Base-by-base conservation (phyloP, 2,113 vertebrate genomes). In the Cyprinodon brontotheroides region DNA sequence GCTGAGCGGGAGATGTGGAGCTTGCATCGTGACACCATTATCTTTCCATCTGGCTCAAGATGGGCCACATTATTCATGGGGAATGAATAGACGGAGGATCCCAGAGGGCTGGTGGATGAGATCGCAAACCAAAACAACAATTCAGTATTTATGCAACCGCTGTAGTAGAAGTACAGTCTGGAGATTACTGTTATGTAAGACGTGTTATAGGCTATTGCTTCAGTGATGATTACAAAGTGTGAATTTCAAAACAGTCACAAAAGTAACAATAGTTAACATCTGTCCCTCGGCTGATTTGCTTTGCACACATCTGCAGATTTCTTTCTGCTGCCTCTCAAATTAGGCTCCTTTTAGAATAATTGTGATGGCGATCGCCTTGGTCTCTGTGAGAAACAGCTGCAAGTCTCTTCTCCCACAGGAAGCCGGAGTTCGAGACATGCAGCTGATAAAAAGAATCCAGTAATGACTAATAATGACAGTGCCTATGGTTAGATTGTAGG, bases 21-120 rank as follows among this genome's bases (percentile, higher is more conserved):
- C 84, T 85, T 78, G 70, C 74, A 84, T 82, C 82, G 89, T 90
- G 83, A 87, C 90, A 88, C 86, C 77, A 89, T 90, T 90, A 93
- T 92, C 90, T 91, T 87, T 88, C 82, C 83, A 89, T 91, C 88
- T 90, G 80, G 85, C 82, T 86, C 71, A 82, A 91, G 82, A 90
- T 88, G 83, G 69, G 87, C 63, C 82, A 84, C 86, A 92, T 94
- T 91, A 92, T 91, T 93, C 87, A 90, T 75, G 84, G 83, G 5
- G 68, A 85, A 91, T 88, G 79, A 90, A 83, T 84, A 89, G 86
- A 83, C 72, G 77, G 75, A 84, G 78, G 78, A 85, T 89, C 80
- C 80, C 80, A 68, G 50, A 70, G 76, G 82, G 66, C 75, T 66
- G 74, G 60, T 64, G 68, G 75, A 38, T 40, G 80, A 74, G 78